Evolutionary conservation across 2,888 invertebrate species (phyloP).

Genomic region (Anthophora plumipes): DNA sequence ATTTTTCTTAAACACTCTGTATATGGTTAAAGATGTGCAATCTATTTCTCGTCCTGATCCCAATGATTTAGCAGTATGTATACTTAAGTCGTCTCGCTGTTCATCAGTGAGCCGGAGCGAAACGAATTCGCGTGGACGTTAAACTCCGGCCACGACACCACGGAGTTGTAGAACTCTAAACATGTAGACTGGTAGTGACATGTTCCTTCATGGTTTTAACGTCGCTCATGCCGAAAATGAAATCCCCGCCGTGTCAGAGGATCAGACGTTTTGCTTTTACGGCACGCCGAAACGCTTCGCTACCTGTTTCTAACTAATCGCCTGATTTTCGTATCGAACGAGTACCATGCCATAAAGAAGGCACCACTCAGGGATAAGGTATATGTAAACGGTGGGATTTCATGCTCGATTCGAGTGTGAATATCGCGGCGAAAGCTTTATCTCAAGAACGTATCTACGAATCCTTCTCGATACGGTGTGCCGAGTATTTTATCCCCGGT

Average conservation of each 20-base stretch:
- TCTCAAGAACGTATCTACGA: slow-evolving; percentile 56
- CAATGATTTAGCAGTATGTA: neutral
- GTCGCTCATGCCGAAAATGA: slow-evolving; percentile 34
- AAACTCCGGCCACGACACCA: neutral
- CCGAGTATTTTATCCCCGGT: slow-evolving; percentile 30
- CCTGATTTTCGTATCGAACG: slow-evolving; percentile 44
- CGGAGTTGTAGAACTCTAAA: slow-evolving; percentile 1
- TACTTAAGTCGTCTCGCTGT: neutral
- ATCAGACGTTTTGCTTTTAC: slow-evolving; percentile 12
- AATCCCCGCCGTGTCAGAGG: slow-evolving; percentile 18
- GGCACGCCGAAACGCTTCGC: slow-evolving; percentile 9
- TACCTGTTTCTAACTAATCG: slow-evolving; percentile 40
- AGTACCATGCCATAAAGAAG: slow-evolving; percentile 30
- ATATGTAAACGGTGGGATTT: slow-evolving; percentile 44
- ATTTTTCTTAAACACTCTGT: too few relatives aligned
- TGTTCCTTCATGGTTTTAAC: slow-evolving; percentile 31
- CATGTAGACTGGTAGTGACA: slow-evolving; percentile 38
- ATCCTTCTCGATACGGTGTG: slow-evolving; percentile 46
- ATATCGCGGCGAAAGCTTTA: slow-evolving; percentile 66
- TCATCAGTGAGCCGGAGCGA: neutral
- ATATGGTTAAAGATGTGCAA: too few relatives aligned
- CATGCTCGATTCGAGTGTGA: slow-evolving; percentile 39
- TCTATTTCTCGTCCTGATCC: too few relatives aligned
- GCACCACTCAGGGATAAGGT: neutral
- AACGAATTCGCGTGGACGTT: slow-evolving; percentile 8